phyloP scores from a whole-genome alignment of 2,888 invertebrate species.

The Brenthis daphne region DNA sequence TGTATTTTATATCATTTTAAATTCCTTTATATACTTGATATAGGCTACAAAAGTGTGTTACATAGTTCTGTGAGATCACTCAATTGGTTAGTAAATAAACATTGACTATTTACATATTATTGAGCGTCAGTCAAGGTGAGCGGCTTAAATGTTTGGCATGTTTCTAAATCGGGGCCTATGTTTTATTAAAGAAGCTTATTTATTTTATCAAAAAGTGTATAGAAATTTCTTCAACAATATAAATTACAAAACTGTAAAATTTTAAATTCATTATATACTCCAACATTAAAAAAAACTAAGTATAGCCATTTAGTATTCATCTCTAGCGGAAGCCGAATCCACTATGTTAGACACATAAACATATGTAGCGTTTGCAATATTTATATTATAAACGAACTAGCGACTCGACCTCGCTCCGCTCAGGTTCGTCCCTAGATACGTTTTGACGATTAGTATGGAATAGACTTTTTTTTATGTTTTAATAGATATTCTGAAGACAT shows the following conservation, averaged over 20 bases:
- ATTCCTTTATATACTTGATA: neutral
- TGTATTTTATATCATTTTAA: too few species aligned
- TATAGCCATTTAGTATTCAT: too few species aligned
- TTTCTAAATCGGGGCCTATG: slow-evolving; percentile 5
- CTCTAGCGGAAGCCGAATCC: too few species aligned
- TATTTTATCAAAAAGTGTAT: slow-evolving; percentile 1
- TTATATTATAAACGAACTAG: too few species aligned
- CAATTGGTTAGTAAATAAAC: slow-evolving; percentile 24
- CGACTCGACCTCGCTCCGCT: too few species aligned
- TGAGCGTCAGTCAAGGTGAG: slow-evolving; percentile 36
- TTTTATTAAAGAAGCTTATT: slow-evolving; percentile 15
- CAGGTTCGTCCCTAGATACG: too few species aligned
- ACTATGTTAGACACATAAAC: too few species aligned
- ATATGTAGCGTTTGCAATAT: too few species aligned
- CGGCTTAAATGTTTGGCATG: slow-evolving; percentile 18
- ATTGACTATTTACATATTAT: slow-evolving; percentile 24
- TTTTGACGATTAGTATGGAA: too few species aligned
- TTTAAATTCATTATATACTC: neutral
- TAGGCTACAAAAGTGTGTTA: neutral
- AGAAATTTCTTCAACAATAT: neutral
- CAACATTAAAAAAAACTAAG: too few species aligned
- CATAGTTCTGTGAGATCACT: slow-evolving; percentile 13
- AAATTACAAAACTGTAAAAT: neutral
- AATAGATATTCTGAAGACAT: too few species aligned
- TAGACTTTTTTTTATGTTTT: too few species aligned